Base-by-base conservation (phyloP, 2,797 vertebrate genomes). In the Erpetoichthys calabaricus region DNA sequence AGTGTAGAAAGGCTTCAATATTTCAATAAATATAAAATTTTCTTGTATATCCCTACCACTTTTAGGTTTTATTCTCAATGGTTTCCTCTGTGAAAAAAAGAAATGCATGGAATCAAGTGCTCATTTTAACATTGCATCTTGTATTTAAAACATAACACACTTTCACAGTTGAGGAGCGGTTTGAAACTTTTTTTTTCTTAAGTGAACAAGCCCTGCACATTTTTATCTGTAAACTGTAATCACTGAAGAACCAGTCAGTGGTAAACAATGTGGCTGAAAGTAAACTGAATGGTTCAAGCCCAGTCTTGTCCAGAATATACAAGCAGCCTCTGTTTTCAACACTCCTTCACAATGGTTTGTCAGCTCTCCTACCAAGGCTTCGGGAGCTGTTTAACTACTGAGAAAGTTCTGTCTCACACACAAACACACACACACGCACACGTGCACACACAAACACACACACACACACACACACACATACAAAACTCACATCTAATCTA, bases 221-320 rank as follows among this genome's bases (percentile, higher is more conserved):
- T 51, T 51, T 51, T 51, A 8, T 51, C 8, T 51, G 8, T 51
- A 8, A 8, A 8, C 8, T 10, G 8, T 8, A 10, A 8, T 51
- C 8, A 10, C 8, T 8, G 8, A 51, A 8, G 49, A 8, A 10
- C 8, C 8, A 45, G 56, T 51, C 43, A 6, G 25, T 47, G 53
- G 44, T 2, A 56, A 55, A 56, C 44, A 61, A 46, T 62, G 55
- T 49, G 55, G 44, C 45, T 8, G 45, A 51, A 9, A 44, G 44
- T 54, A 56, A 62, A 60, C 25, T 25, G 25, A 45, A 62, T 0
- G 10, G 43, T 51, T 60, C 55, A 61, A 61, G 55, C 60, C 56
- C 57, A 45, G 61, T 59, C 57, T 64, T 63, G 63, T 57, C 61
- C 59, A 53, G 54, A 60, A 47, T 45, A n/a, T 42, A 46, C 8